Conservation (phyloP, 2,797 vertebrate genomes). For the Phaenicophaeus curvirostris region DNA sequence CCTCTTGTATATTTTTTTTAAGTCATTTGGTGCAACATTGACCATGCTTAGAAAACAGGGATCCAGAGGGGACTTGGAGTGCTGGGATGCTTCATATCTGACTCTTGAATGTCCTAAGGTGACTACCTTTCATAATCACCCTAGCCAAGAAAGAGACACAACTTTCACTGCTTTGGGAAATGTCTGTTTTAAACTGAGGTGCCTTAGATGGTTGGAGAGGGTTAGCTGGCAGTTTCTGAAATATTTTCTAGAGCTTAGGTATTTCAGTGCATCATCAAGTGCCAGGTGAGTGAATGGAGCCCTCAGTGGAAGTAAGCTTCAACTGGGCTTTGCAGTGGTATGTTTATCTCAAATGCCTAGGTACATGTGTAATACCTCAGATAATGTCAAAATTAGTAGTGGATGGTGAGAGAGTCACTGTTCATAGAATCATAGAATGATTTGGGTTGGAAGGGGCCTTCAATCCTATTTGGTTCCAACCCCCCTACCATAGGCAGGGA, state of each 20-base stretch:
- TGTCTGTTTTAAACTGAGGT: neutral
- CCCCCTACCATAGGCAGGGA: too few species aligned
- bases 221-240: neutral
- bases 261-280: neutral
- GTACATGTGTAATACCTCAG: neutral
- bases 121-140: neutral
- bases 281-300: neutral
- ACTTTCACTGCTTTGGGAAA: neutral
- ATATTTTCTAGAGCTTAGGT: neutral
- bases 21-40: neutral
- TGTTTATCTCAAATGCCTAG: neutral
- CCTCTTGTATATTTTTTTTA: rapidly evolving
- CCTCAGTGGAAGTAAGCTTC: neutral
- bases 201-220: neutral
- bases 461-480: too few species aligned
- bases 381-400: neutral
- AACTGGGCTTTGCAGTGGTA: neutral
- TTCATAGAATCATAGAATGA: too few species aligned
- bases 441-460: too few species aligned
- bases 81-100: neutral
- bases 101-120: neutral
- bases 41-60: neutral
- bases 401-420: neutral
- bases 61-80: neutral
- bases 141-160: neutral